Evolutionary conservation across 2,888 invertebrate species (phyloP).

Genomic region (Pelosia muscerda): DNA sequence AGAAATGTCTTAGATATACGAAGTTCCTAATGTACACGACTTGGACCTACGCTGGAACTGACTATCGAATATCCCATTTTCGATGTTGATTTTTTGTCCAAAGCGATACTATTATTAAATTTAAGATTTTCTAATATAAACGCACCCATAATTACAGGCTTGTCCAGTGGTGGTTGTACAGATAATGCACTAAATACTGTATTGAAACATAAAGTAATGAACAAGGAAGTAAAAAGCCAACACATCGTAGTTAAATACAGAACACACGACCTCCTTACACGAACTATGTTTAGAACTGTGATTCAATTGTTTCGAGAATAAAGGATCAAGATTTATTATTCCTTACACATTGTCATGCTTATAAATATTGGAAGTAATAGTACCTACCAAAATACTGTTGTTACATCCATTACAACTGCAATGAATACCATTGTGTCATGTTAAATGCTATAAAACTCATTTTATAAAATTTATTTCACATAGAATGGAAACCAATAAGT

Average conservation of each 20-base stretch:
- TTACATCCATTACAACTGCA: too few relatives aligned
- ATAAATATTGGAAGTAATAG: not conserved
- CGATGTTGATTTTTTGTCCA: too few relatives aligned
- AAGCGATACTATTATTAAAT: too few relatives aligned
- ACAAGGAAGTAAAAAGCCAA: slow-evolving; percentile 10
- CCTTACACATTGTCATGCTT: not conserved
- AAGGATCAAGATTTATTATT: not conserved
- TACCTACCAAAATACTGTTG: too few relatives aligned
- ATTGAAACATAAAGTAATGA: slow-evolving; percentile 5
- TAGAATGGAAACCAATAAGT: too few relatives aligned
- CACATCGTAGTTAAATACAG: slow-evolving; percentile 12
- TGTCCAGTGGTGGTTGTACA: slow-evolving; percentile 8
- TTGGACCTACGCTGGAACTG: too few relatives aligned
- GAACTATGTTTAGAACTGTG: not conserved
- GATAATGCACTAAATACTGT: slow-evolving; percentile 19
- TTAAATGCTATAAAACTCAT: too few relatives aligned
- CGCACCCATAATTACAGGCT: slow-evolving; percentile 22
- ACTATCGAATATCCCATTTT: too few relatives aligned
- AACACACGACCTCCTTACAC: slow-evolving; percentile 5
- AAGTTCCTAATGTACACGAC: too few relatives aligned
- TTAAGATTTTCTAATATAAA: not conserved
- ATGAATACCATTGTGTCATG: too few relatives aligned
- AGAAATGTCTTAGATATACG: too few relatives aligned
- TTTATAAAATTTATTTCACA: too few relatives aligned
- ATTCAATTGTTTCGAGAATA: not conserved